Percentiles rank a stretch among this genome's conserved stretches.
Conservation (phyloP, 1,140 invertebrate species). For the Physella acuta region DNA sequence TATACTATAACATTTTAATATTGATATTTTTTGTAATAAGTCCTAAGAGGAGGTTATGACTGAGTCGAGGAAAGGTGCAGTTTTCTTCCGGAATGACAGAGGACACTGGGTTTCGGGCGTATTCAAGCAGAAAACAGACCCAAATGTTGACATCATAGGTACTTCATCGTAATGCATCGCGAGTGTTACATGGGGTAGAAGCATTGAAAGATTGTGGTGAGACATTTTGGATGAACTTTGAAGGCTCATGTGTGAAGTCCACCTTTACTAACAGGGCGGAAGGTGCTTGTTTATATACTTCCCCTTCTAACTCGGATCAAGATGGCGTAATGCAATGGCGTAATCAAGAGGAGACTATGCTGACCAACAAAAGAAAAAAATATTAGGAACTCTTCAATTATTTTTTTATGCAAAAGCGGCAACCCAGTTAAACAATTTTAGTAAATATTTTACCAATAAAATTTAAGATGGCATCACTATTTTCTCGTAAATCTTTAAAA, state of each 20-base stretch:
- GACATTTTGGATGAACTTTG: not conserved
- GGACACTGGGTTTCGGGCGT: not conserved
- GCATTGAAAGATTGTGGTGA: not conserved
- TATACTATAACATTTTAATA: not conserved
- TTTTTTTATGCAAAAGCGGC: too few species aligned
- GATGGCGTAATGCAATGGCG: not conserved
- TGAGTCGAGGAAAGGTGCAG: not conserved
- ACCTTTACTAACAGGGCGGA: not conserved
- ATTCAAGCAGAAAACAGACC: not conserved
- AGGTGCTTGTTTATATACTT: not conserved
- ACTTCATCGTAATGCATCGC: too few species aligned
- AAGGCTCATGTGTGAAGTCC: not conserved
- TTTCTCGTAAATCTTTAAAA: too few species aligned
- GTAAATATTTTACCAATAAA: too few species aligned
- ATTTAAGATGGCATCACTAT: too few species aligned
- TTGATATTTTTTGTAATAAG: not conserved
- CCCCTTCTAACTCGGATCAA: not conserved
- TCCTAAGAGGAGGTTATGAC: not conserved
- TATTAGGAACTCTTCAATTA: too few species aligned
- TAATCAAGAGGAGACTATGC: not conserved
- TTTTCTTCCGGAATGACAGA: not conserved
- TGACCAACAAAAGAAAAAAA: not conserved
- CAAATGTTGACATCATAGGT: not conserved
- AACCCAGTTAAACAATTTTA: too few species aligned
- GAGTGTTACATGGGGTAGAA: not conserved